Base-by-base conservation (phyloP, 2,888 invertebrate genomes). In the Hypercompe scribonia region DNA sequence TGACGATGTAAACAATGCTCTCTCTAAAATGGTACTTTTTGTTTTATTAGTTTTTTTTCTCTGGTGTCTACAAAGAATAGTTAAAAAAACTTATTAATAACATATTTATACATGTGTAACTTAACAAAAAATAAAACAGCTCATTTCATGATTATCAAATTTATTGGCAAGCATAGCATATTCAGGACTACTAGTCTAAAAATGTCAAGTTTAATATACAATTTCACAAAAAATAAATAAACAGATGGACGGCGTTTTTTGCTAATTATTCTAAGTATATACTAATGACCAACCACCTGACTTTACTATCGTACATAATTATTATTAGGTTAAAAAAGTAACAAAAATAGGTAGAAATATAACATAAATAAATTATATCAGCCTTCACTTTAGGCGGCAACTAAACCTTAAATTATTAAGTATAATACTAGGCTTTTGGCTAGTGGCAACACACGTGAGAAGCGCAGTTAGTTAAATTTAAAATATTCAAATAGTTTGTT, bases 111-210 rank as follows among this genome's bases (percentile, higher is more conserved):
- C 15, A 15, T 18, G 15, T 5, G 3, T 13, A 18, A 46, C 5
- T 46, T 46, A 15, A 13, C 42, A 21, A 21, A 46, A 42, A 50
- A 46, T 21, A 64, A 64, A 42, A 68, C 18, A 24, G 28, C 3
- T 5, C 21, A 71, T 58, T 70, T 63, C 0, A 74, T 75, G 74
- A 71, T 79, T 72, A 77, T n/a, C 34, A 36, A 63, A 73, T 79
- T 75, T 66, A 77, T 82, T 83, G 75, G 78, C 77, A 78, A 81
- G 69, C 72, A 70, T 34, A 73, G 74, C 71, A 81, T 61, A 28
- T 63, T n/a, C n/a, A n/a, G n/a, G 70, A 70, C 68, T 2, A 42
- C 31, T 42, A 66, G 21, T 68, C 34, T 42, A 73, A 18, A 39
- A 21, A 33, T 65, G 68, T 36, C 36, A 11, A 36, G n/a, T 54